Evolutionary conservation across 2,113 vertebrate species (phyloP).

Genomic region (Damaliscus lunatus): DNA sequence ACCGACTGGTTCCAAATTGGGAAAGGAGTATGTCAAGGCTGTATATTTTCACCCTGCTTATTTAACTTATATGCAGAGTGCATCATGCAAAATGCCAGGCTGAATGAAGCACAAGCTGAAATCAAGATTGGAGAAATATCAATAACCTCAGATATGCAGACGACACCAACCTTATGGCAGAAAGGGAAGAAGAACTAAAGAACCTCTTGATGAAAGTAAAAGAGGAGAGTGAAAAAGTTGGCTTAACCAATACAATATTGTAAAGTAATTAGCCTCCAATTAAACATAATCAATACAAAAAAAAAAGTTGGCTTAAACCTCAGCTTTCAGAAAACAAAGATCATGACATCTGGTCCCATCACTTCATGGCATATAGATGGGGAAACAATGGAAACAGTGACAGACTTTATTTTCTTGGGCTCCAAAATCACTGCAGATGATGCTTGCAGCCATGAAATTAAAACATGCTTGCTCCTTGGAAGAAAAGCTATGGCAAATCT

Average conservation of each 20-base stretch:
- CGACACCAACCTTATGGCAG: not conserved
- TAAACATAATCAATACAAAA: too few species aligned
- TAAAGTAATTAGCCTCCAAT: too few species aligned
- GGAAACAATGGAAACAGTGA: not conserved
- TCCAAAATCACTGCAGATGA: not conserved
- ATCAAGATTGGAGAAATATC: not conserved
- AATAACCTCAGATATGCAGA: not conserved
- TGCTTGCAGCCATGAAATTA: not conserved
- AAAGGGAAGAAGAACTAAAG: not conserved
- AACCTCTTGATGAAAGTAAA: not conserved
- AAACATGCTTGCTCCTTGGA: not conserved
- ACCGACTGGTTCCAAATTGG: not conserved
- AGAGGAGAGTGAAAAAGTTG: not conserved
- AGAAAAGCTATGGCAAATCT: not conserved
- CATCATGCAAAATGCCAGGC: not conserved
- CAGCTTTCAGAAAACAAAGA: not conserved
- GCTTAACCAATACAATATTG: not conserved
- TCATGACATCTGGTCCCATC: not conserved
- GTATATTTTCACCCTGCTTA: not conserved
- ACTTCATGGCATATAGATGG: not conserved
- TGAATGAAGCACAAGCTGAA: not conserved
- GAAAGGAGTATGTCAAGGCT: not conserved
- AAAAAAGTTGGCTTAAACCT: not conserved
- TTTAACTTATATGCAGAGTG: not conserved
- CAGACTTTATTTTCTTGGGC: not conserved